Evolutionary conservation across 1,140 invertebrate genomes (phyloP).

Genomic region (Nephotettix cincticeps): DNA sequence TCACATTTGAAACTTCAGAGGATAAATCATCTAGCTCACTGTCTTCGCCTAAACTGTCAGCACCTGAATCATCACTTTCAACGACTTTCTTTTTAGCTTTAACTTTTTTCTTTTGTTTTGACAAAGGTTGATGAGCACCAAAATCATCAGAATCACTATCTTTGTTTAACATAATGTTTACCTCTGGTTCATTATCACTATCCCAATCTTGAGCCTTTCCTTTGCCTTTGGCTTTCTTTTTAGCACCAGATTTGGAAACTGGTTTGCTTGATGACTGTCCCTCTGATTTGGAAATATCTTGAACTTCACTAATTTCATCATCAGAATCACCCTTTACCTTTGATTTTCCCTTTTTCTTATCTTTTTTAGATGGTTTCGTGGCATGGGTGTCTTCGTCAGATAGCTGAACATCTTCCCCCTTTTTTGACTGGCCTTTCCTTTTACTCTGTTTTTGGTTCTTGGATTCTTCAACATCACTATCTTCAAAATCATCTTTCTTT

Average conservation of each 20-base stretch:
- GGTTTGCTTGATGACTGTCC: slow-evolving; percentile 37
- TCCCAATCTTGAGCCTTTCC: slow-evolving; percentile 36
- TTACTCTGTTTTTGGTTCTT: neutral
- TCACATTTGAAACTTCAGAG: neutral
- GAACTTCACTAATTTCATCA: slow-evolving; percentile 32
- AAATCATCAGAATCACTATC: slow-evolving; percentile 24
- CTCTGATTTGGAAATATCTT: slow-evolving; percentile 1
- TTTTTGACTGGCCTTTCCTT: slow-evolving; percentile 32
- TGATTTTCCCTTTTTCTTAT: slow-evolving; percentile 40
- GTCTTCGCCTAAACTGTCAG: slow-evolving; percentile 42
- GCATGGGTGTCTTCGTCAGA: slow-evolving; percentile 36
- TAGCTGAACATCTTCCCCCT: slow-evolving; percentile 47
- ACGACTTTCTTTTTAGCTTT: neutral
- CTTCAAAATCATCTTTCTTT: slow-evolving; percentile 32
- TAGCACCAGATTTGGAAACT: slow-evolving; percentile 9
- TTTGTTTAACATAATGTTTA: slow-evolving; percentile 27
- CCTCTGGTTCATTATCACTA: slow-evolving; percentile 27
- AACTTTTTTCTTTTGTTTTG: slow-evolving; percentile 26
- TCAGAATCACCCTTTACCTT: slow-evolving; percentile 47
- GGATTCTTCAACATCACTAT: neutral
- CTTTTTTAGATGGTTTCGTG: slow-evolving; percentile 36
- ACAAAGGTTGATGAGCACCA: neutral
- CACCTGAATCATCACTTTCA: slow-evolving; percentile 26
- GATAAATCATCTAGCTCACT: slow-evolving; percentile 43
- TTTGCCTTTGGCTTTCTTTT: slow-evolving; percentile 35